Percentiles rank a stretch among this genome's conserved stretches.
These are phyloP conservation scores for Hemitrygon akajei DNA, from an alignment of 2,797 vertebrate species.

Conservation along the genomic window DNA sequence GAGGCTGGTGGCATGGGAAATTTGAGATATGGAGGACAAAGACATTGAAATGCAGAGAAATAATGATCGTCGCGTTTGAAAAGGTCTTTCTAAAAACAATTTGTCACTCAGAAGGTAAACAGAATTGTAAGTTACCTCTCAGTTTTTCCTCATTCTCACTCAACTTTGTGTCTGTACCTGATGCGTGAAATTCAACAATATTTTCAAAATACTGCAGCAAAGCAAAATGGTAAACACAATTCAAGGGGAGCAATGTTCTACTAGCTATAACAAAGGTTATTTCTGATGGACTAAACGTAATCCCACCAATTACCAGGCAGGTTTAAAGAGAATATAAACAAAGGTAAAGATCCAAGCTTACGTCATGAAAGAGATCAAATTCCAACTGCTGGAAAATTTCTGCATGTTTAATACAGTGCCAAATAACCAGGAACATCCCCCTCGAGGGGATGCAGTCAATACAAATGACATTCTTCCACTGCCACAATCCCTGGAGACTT, in stretches of 20 bases:
- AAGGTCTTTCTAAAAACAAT: no score
- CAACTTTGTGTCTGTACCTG: no score
- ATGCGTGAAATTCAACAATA: no score
- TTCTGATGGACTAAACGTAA: not conserved
- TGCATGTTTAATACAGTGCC: not conserved
- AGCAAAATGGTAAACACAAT: not conserved
- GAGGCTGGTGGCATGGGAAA: not conserved
- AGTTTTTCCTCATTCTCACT: not conserved
- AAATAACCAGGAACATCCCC: not conserved
- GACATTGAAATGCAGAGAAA: not conserved
- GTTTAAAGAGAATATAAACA: not conserved
- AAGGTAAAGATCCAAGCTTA: not conserved
- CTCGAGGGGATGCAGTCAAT: not conserved
- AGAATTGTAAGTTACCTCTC: not conserved
- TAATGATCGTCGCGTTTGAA: not conserved
- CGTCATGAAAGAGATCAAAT: not conserved
- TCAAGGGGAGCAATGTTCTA: not conserved
- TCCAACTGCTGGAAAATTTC: not conserved
- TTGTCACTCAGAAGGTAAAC: not conserved
- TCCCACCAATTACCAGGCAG: not conserved
- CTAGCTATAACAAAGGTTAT: not conserved
- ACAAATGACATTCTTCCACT: not conserved
- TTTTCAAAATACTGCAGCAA: not conserved
- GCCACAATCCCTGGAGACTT: not conserved
- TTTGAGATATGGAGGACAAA: not conserved